Conservation (phyloP, 2,113 vertebrate genomes). For the Serilophus lunatus region DNA sequence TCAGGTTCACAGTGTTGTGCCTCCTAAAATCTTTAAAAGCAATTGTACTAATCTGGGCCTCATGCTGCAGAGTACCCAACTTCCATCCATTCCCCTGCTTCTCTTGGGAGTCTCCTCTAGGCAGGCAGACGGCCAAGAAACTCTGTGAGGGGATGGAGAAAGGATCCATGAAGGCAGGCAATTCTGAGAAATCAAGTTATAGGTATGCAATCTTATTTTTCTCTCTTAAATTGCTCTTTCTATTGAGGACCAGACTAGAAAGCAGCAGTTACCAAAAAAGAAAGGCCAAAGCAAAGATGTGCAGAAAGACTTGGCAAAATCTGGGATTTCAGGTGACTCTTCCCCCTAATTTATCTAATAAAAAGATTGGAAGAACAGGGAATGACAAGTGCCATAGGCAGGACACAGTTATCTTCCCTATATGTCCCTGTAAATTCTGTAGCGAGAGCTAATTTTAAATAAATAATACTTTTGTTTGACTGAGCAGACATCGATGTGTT, state of each 20-base stretch:
- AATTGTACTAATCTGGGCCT: constrained; percentile 55
- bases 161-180: constrained; percentile 52
- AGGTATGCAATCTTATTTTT: constrained; percentile 66
- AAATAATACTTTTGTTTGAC: not conserved
- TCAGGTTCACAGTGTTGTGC: constrained; percentile 49
- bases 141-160: constrained; percentile 62
- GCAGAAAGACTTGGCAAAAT: constrained; percentile 9
- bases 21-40: constrained; percentile 62
- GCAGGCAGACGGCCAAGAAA: constrained; percentile 65
- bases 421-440: not conserved
- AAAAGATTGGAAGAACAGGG: not conserved
- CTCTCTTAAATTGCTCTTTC: constrained; percentile 12
- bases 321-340: not conserved
- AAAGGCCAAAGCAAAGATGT: constrained; percentile 18
- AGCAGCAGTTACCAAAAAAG: not conserved
- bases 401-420: not conserved
- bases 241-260: not conserved
- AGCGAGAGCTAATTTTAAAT: not conserved
- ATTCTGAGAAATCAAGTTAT: constrained; percentile 59
- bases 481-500: not conserved
- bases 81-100: constrained; percentile 64
- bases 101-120: constrained; percentile 64
- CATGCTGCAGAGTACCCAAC: constrained; percentile 53
- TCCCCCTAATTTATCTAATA: not conserved
- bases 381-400: not conserved